These are phyloP conservation scores for Catocala sponsa DNA, from an alignment of 2,888 invertebrate species.

Conservation along the genomic window DNA sequence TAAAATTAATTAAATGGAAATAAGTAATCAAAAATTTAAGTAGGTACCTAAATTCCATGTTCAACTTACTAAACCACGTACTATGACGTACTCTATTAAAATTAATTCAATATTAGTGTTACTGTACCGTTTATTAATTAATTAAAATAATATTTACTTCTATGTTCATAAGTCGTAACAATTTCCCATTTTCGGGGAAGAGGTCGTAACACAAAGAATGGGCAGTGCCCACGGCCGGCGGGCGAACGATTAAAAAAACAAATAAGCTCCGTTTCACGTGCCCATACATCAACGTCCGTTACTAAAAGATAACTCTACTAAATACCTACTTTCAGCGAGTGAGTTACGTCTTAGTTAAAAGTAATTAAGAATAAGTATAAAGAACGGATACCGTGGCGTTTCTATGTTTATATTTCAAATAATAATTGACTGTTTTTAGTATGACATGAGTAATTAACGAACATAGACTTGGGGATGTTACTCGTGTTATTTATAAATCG, in stretches of 20 bases:
- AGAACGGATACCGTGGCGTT: conserved; percentile 69
- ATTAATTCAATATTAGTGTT: too few relatives aligned
- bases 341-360: conserved; percentile 85
- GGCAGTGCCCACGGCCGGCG: conserved; percentile 52
- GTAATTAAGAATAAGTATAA: conserved; percentile 85
- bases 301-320: conserved; percentile 74
- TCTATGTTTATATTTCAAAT: conserved; percentile 62
- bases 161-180: neutral
- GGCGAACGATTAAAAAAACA: conserved; percentile 61
- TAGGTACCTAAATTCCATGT: too few relatives aligned
- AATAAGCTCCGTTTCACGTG: conserved; percentile 68
- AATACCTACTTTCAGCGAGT: conserved; percentile 80
- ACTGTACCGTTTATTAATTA: too few relatives aligned
- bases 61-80: too few relatives aligned
- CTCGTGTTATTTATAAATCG: conserved; percentile 67
- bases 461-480: conserved; percentile 65
- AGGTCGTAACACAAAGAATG: conserved; percentile 29
- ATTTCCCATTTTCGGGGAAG: conserved; percentile 32
- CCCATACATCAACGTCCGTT: conserved; percentile 80
- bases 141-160: too few relatives aligned
- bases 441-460: conserved; percentile 76
- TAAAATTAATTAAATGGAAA: too few relatives aligned
- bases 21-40: too few relatives aligned
- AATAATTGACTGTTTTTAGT: conserved; percentile 79
- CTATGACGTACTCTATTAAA: too few relatives aligned